phyloP scores from a whole-genome alignment of 2,113 vertebrate genomes.

The Carettochelys insculpta region DNA sequence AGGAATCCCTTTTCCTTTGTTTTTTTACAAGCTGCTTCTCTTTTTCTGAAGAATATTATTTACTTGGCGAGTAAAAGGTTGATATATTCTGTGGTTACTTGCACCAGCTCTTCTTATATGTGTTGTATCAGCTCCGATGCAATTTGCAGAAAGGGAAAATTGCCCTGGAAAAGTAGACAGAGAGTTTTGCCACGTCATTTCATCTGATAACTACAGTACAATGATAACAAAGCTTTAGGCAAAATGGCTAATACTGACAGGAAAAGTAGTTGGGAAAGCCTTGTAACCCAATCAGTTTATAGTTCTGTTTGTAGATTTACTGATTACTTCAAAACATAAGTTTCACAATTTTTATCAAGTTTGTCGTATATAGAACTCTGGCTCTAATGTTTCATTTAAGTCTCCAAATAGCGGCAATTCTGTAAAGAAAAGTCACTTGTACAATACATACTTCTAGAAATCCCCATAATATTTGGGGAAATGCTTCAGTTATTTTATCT shows the following conservation, averaged over 20 bases:
- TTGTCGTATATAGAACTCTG: constrained; percentile 15
- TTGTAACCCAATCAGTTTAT: constrained; percentile 39
- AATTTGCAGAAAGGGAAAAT: constrained; percentile 49
- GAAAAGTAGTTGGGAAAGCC: constrained; percentile 48
- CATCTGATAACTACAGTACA: constrained; percentile 57
- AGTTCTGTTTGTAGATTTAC: constrained; percentile 31
- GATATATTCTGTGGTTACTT: neutral
- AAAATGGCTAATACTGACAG: constrained; percentile 60
- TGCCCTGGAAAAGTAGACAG: constrained; percentile 60
- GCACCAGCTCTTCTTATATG: neutral
- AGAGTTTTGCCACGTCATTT: constrained; percentile 51
- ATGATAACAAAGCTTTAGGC: constrained; percentile 65
- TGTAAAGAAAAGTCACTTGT: neutral
- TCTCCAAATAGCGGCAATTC: constrained; percentile 10
- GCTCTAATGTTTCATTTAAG: constrained; percentile 39
- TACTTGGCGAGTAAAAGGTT: constrained; percentile 46
- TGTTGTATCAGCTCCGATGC: constrained; percentile 11
- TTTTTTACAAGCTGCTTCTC: neutral
- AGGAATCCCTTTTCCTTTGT: neutral
- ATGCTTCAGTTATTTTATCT: constrained; percentile 17
- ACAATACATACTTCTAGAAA: neutral
- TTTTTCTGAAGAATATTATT: neutral
- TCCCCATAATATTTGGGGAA: neutral
- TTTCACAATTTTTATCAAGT: neutral
- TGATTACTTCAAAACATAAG: neutral